Base-by-base conservation (phyloP, 2,797 vertebrate genomes). In the Enteromius fasciolatus region DNA sequence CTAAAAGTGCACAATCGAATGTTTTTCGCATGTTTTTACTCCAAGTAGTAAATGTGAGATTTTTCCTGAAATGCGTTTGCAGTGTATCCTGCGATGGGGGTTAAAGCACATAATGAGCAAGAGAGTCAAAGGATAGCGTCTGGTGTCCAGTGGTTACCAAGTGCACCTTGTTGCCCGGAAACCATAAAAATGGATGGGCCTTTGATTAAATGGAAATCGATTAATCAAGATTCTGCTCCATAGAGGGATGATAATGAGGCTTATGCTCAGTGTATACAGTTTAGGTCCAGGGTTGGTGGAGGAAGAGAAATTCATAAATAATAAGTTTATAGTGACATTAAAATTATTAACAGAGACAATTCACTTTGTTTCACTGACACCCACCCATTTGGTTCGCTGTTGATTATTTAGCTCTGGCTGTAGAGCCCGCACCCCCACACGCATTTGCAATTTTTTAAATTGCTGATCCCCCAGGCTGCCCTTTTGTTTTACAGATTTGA, bases 191-290 rank as follows among this genome's bases (percentile, higher is more conserved):
- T 87, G 67, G 76, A 82, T 33, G 36, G 74, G 61, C 31, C 50
- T 87, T 68, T 14, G 78, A 85, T 84, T 89, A 86, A 90, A 88
- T 67, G 85, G 86, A 87, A 83, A 89, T 76, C 87, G 86, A 92
- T 89, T 89, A 87, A 92, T 91, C 81, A 87, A 64, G 66, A 84
- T 68, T 85, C 67, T 85, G 83, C 85, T 88, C 82, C 82, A 87
- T 86, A 88, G 83, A 73, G 77, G 39, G 10, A 69, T 48, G 87
- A 78, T 86, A 87, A 87, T 83, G 77, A 84, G 80, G 75, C 69
- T 76, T 87, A 76, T 3, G 20, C 67, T 61, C 63, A 61, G 8
- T 64, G 10, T 75, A 41, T 15, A 66, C 41, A 15, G 41, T 41
- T 70, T 80, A 11, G 15, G 66, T 44, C 20, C 4, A 15, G 20